Evolutionary conservation across 2,113 vertebrate species (phyloP).

Genomic region (Zosterops lateralis): DNA sequence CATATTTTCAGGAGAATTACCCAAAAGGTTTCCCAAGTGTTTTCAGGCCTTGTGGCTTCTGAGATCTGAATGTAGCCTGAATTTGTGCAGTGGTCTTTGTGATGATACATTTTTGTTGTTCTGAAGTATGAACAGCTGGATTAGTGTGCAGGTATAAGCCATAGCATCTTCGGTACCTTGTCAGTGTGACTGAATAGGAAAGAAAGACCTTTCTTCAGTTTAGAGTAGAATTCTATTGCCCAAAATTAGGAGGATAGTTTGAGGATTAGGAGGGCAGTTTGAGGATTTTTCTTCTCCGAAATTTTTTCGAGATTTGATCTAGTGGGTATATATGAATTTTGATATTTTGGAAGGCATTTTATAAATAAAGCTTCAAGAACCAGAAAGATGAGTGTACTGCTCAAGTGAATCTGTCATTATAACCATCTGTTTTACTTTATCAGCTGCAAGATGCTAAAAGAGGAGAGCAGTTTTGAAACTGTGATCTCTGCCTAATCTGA

Average conservation of each 20-base stretch:
- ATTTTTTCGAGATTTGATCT: background rate
- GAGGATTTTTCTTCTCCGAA: background rate
- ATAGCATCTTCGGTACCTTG: background rate
- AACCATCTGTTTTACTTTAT: background rate
- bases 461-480: background rate
- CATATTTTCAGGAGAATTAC: background rate
- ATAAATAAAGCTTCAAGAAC: background rate
- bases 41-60: background rate
- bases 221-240: background rate
- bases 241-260: background rate
- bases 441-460: background rate
- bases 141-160: background rate
- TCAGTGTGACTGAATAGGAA: background rate
- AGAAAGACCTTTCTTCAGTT: background rate
- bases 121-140: background rate
- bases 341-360: background rate
- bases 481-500: background rate
- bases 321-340: background rate
- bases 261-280: background rate
- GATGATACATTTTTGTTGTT: background rate
- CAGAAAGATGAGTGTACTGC: background rate
- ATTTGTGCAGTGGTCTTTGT: background rate
- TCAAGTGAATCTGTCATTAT: background rate
- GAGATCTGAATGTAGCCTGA: background rate
- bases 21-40: background rate